Evolutionary conservation across 2,113 vertebrate species (phyloP).

Genomic region (Craseonycteris thonglongyai): DNA sequence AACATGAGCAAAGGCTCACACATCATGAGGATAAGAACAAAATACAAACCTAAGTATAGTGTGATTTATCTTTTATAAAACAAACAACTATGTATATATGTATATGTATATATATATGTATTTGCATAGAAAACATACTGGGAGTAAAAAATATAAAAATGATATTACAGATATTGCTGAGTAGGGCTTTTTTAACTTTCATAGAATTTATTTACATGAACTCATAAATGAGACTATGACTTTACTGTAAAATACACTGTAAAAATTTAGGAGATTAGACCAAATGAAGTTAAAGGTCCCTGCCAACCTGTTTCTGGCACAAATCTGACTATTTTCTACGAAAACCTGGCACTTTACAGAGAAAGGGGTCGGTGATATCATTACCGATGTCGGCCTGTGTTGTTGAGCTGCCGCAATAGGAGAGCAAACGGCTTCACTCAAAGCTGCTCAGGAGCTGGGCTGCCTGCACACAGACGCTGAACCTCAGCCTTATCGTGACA

Average conservation of each 20-base stretch:
- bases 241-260: not conserved
- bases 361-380: not conserved
- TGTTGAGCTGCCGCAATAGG: too few relatives aligned
- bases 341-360: not conserved
- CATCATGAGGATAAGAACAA: not conserved
- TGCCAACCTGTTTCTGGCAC: not conserved
- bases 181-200: not conserved
- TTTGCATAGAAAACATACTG: not conserved
- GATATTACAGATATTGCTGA: not conserved
- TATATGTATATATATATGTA: not conserved
- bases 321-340: not conserved
- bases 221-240: not conserved
- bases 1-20: not conserved
- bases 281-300: not conserved
- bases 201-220: not conserved
- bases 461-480: not conserved
- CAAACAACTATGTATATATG: not conserved
- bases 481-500: not conserved
- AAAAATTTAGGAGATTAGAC: not conserved
- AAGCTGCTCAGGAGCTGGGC: not conserved
- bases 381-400: too few relatives aligned
- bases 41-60: not conserved
- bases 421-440: not conserved
- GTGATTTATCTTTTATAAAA: not conserved
- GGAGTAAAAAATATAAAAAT: constrained; percentile 16